phyloP scores from a whole-genome alignment of 1,140 invertebrate species.

The Drosophila repleta region DNA sequence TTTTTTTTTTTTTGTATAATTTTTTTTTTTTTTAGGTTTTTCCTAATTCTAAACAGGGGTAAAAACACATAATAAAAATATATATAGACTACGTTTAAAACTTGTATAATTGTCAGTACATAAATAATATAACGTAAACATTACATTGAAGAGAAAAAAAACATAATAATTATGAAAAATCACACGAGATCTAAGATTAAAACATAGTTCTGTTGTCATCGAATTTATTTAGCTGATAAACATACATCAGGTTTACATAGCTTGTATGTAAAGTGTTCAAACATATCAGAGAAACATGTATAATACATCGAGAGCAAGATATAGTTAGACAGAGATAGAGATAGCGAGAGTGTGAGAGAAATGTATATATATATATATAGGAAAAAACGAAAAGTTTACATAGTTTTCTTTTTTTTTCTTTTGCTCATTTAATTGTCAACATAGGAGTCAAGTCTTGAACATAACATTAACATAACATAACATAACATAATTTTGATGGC shows the following conservation, averaged over 20 bases:
- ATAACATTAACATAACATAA: conserved; percentile 53
- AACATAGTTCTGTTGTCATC: conserved; percentile 42
- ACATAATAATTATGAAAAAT: conserved; percentile 37
- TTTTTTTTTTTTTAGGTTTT: conserved; percentile 7
- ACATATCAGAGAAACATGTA: conserved; percentile 35
- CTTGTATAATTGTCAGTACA: conserved; percentile 31
- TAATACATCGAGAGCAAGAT: conserved; percentile 41
- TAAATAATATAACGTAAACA: conserved; percentile 45
- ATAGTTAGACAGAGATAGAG: conserved; percentile 17
- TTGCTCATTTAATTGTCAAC: conserved; percentile 37
- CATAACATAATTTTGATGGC: conserved; percentile 50
- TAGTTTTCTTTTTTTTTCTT: conserved; percentile 37
- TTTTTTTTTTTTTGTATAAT: conserved; percentile 1
- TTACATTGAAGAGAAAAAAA: conserved; percentile 50
- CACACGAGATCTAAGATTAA: conserved; percentile 56
- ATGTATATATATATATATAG: conserved; percentile 16
- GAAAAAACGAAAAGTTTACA: conserved; percentile 37
- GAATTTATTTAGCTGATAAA: conserved; percentile 39
- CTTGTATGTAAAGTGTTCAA: conserved; percentile 21
- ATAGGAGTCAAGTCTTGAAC: conserved; percentile 42
- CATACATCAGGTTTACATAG: conserved; percentile 36
- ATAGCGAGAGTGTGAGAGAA: conserved; percentile 26
- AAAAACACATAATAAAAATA: conserved; percentile 38
- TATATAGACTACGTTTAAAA: conserved; percentile 17
- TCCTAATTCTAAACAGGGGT: conserved; percentile 6